A percentile compares a stretch with the other conserved stretches of the same genome.
Conservation (phyloP, 2,113 vertebrate species). For the Ammodytes dubius region DNA sequence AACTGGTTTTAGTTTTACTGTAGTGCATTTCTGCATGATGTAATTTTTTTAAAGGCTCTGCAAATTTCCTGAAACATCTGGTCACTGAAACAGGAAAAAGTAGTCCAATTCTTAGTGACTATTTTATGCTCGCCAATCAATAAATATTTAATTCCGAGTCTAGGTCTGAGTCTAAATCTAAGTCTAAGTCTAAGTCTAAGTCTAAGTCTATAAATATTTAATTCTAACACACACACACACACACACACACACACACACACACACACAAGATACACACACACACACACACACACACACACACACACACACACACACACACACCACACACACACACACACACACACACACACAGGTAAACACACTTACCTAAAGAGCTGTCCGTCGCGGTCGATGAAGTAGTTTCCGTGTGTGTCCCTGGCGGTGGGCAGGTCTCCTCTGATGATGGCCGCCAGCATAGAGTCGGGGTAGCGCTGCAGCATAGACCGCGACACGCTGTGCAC, state of each 20-base stretch:
- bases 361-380: slow-evolving; percentile 89
- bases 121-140: no score
- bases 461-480: slow-evolving; percentile 91
- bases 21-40: no score
- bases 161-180: no score
- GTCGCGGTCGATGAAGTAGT: slow-evolving; percentile 94
- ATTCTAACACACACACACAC: neutral
- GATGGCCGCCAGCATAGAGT: slow-evolving; percentile 94
- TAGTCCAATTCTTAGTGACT: no score
- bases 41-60: no score
- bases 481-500: slow-evolving; percentile 93
- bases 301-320: neutral
- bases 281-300: neutral
- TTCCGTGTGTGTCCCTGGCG: slow-evolving; percentile 88
- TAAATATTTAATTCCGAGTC: no score
- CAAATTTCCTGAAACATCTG: no score
- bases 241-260: neutral
- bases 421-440: slow-evolving; percentile 93
- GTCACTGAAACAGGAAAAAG: no score
- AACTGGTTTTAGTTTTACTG: no score
- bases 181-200: no score
- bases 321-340: no score
- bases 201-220: no score
- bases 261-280: neutral
- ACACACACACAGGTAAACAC: neutral